Conservation (phyloP, 2,797 vertebrate genomes). For the Sebastes kiyomatsui region DNA sequence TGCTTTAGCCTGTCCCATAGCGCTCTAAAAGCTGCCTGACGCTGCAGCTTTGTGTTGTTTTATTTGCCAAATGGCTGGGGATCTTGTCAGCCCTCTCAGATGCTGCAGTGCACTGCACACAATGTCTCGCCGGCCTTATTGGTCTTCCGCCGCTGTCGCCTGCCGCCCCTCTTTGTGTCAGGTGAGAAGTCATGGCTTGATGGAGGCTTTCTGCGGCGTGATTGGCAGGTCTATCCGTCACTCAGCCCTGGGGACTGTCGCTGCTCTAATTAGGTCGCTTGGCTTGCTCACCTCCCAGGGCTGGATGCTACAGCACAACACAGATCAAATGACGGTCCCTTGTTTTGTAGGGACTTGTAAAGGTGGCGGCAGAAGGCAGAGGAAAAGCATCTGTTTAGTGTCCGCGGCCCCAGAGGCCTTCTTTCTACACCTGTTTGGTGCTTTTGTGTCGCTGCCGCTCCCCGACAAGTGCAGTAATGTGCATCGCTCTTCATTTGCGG, state of each 20-base stretch:
- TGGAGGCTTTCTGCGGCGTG: slow-evolving; percentile 62
- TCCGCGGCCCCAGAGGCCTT: slow-evolving; percentile 64
- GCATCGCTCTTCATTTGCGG: slow-evolving; percentile 72
- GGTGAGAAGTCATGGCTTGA: slow-evolving; percentile 77
- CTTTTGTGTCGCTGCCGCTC: slow-evolving; percentile 54
- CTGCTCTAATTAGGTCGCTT: slow-evolving; percentile 84
- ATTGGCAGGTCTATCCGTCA: slow-evolving; percentile 86
- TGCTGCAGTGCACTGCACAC: slow-evolving; percentile 33
- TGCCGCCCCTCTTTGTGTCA: slow-evolving; percentile 68
- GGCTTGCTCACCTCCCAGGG: slow-evolving; percentile 80
- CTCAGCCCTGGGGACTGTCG: slow-evolving; percentile 79
- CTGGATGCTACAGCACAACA: slow-evolving; percentile 74
- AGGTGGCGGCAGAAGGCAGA: slow-evolving; percentile 74
- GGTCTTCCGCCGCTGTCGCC: slow-evolving; percentile 30
- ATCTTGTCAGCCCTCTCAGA: slow-evolving; percentile 42
- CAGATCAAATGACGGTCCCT: slow-evolving; percentile 79
- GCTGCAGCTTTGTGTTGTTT: slow-evolving; percentile 62
- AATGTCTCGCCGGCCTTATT: slow-evolving; percentile 49
- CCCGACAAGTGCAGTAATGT: slow-evolving; percentile 61
- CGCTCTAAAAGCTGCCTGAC: slow-evolving; percentile 58
- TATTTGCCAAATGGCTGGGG: slow-evolving; percentile 51
- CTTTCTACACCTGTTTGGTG: slow-evolving; percentile 74
- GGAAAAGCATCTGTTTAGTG: slow-evolving; percentile 78
- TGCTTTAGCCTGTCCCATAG: slow-evolving; percentile 56
- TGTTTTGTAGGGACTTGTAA: slow-evolving; percentile 77